Evolutionary conservation across 2,888 invertebrate genomes (phyloP).

Genomic region (Volucella bombylans): DNA sequence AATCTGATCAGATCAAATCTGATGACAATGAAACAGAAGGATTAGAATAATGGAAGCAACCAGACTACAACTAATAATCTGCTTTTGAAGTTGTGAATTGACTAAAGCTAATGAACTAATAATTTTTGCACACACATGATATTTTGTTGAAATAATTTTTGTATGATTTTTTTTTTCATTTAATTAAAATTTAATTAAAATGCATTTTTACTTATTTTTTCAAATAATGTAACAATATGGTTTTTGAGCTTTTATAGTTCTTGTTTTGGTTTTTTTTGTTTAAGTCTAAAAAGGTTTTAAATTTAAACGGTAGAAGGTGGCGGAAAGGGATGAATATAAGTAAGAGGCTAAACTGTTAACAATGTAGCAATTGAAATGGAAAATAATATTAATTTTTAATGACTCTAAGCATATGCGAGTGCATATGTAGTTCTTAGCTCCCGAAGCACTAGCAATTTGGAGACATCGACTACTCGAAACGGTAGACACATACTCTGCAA

Average conservation of each 20-base stretch:
- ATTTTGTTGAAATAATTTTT: conserved; percentile 55
- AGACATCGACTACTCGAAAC: too few relatives aligned
- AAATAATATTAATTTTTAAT: too few relatives aligned
- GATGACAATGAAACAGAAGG: conserved; percentile 59
- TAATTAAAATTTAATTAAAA: conserved; percentile 57
- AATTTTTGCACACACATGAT: conserved; percentile 49
- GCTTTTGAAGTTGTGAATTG: conserved; percentile 55
- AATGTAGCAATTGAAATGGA: too few relatives aligned
- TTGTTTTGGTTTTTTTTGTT: too few relatives aligned
- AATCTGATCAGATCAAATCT: conserved; percentile 62
- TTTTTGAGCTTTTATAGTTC: too few relatives aligned
- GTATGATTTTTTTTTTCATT: conserved; percentile 50
- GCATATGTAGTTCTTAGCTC: too few relatives aligned
- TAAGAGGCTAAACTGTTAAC: conserved; percentile 15
- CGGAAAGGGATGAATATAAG: conserved; percentile 34
- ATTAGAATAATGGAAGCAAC: conserved; percentile 47
- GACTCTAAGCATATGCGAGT: too few relatives aligned
- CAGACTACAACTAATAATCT: conserved; percentile 60
- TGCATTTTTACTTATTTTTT: conserved; percentile 63
- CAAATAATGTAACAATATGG: conserved; percentile 7
- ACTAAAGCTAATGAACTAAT: conserved; percentile 38
- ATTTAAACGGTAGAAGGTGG: conserved; percentile 10
- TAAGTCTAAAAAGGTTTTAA: neutral
- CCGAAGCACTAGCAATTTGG: too few relatives aligned
- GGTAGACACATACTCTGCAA: too few relatives aligned